Percentiles rank a stretch among this genome's conserved stretches.
Evolutionary conservation across 2,888 invertebrate genomes (phyloP).

Genomic region (Melolontha melolontha): DNA sequence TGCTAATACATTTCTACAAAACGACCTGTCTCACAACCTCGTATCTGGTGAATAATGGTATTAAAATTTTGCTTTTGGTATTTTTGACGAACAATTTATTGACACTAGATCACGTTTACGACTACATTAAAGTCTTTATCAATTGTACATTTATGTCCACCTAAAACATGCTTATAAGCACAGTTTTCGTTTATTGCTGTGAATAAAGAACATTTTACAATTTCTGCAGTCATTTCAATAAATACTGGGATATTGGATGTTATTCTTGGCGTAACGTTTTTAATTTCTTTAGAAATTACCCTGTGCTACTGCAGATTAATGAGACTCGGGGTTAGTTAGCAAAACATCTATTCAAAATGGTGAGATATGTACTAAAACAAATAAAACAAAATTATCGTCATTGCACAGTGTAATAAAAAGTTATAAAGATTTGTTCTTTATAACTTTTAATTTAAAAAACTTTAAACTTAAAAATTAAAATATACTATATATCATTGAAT

Average conservation of each 20-base stretch:
- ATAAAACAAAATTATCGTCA: too few relatives aligned
- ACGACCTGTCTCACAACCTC: conserved; percentile 13
- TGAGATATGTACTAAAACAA: too few relatives aligned
- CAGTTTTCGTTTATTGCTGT: conserved; percentile 26
- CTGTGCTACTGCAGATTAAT: neutral
- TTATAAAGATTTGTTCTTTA: too few relatives aligned
- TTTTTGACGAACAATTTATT: conserved; percentile 41
- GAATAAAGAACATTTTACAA: conserved; percentile 15
- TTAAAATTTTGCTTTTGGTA: conserved; percentile 19
- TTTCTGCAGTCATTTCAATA: conserved; percentile 3
- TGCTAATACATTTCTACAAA: conserved; percentile 12
- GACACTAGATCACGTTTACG: conserved; percentile 40
- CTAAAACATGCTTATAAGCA: conserved; percentile 5
- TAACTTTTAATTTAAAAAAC: too few relatives aligned
- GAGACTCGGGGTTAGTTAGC: too few relatives aligned
- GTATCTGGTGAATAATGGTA: conserved; percentile 7
- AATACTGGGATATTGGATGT: conserved; percentile 23
- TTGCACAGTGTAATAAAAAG: too few relatives aligned
- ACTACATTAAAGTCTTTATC: conserved; percentile 42
- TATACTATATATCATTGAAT: too few relatives aligned
- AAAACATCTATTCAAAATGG: too few relatives aligned
- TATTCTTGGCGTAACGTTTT: conserved; percentile 2
- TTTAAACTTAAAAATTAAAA: too few relatives aligned
- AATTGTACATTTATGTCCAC: conserved; percentile 19
- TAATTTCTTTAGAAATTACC: conserved; percentile 6